These are phyloP conservation scores for Tolypeutes matacus DNA, from an alignment of 2,797 vertebrate genomes.

Conservation along the genomic window DNA sequence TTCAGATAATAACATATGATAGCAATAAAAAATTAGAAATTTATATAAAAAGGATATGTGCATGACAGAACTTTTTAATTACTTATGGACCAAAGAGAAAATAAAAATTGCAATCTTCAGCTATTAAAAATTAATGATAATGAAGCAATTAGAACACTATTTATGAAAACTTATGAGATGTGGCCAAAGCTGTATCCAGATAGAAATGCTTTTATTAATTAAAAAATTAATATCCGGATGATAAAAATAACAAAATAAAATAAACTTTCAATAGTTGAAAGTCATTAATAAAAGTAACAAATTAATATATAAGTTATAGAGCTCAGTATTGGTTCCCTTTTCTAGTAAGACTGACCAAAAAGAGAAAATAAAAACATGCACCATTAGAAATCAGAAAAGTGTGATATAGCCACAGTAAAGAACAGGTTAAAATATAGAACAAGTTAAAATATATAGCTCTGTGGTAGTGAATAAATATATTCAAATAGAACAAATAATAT, in stretches of 20 bases:
- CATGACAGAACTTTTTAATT: slow-evolving; percentile 45
- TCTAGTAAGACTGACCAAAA: background rate
- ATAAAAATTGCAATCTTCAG: slow-evolving; percentile 11
- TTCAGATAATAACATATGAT: background rate
- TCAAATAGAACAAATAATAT: background rate
- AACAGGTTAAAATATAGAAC: background rate
- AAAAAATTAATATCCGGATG: background rate
- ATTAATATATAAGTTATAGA: slow-evolving; percentile 5
- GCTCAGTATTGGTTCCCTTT: background rate
- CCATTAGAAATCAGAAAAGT: background rate
- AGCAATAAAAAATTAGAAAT: background rate
- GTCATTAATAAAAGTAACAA: background rate
- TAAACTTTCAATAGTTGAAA: background rate
- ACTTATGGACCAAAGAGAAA: slow-evolving; percentile 40
- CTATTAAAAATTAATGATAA: slow-evolving; percentile 62
- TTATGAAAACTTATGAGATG: slow-evolving; percentile 50
- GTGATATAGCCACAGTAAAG: background rate
- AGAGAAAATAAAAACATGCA: background rate
- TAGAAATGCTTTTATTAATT: slow-evolving; percentile 20
- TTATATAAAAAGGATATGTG: background rate
- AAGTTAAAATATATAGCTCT: background rate
- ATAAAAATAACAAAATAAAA: background rate
- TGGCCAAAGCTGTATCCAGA: background rate
- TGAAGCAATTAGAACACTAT: slow-evolving; percentile 26
- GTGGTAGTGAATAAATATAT: background rate